Conservation (phyloP, 2,888 invertebrate genomes). For the Clitarchus hookeri region DNA sequence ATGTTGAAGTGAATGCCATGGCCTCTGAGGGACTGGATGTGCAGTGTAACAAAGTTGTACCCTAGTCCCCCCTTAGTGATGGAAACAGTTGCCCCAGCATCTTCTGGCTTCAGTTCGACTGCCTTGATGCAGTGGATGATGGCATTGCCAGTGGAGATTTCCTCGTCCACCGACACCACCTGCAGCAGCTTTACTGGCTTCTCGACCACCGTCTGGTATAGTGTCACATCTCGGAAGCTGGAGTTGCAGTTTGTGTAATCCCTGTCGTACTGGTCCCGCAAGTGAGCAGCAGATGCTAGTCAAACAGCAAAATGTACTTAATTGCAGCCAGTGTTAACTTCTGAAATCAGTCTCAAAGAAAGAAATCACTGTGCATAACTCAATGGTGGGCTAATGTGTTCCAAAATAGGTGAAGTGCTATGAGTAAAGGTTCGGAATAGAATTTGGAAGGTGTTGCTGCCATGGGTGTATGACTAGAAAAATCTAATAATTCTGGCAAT, state of each 20-base stretch:
- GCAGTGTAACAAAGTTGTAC: background rate
- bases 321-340: too few species aligned
- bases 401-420: too few species aligned
- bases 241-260: conserved; percentile 14
- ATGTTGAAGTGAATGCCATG: background rate
- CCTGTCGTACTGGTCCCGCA: background rate
- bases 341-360: too few species aligned
- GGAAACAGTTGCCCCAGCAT: background rate
- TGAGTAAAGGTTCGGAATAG: too few species aligned
- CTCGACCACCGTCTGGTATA: background rate
- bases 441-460: too few species aligned
- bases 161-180: background rate
- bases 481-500: too few species aligned
- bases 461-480: too few species aligned
- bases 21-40: background rate
- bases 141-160: background rate
- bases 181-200: background rate
- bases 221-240: background rate
- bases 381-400: too few species aligned
- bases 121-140: conserved; percentile 4
- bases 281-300: background rate
- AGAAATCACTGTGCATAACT: too few species aligned
- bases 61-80: background rate
- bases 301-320: background rate
- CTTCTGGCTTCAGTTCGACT: background rate